These are phyloP conservation scores for Caenorhabditis sp. DNA, from an alignment of 2,888 invertebrate genomes.

Conservation along the genomic window DNA sequence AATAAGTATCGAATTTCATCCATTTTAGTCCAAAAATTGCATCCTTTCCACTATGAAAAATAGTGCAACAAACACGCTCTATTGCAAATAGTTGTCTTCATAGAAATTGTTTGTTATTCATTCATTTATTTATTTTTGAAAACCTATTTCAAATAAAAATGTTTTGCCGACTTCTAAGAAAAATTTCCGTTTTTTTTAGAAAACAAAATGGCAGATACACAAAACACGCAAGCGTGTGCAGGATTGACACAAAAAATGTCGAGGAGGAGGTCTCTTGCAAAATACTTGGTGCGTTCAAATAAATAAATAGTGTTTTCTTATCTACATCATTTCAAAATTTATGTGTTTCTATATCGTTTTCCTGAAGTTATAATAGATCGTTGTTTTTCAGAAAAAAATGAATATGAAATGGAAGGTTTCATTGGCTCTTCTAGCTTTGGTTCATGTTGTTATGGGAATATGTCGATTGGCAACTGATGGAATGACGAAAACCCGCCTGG, in stretches of 20 bases:
- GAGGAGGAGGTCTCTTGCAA: not conserved
- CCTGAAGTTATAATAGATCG: not conserved
- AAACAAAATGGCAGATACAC: not conserved
- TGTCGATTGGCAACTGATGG: constrained; percentile 30
- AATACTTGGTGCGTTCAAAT: not conserved
- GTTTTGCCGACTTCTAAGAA: too few species aligned
- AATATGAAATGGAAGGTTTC: constrained; percentile 20
- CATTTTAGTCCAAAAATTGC: too few species aligned
- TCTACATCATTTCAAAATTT: not conserved
- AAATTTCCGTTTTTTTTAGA: not conserved
- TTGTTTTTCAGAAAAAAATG: constrained; percentile 12
- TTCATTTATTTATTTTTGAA: too few species aligned
- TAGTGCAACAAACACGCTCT: too few species aligned
- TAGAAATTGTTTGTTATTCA: too few species aligned
- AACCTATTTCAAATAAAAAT: too few species aligned
- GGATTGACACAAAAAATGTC: not conserved
- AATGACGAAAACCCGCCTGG: constrained; percentile 41
- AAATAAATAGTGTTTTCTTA: not conserved
- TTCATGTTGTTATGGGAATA: constrained; percentile 24
- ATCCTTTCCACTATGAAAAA: too few species aligned
- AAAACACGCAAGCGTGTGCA: not conserved
- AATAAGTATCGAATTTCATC: too few species aligned
- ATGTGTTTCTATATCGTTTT: not conserved
- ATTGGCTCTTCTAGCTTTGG: constrained; percentile 2
- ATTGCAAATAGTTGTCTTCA: too few species aligned